Evolutionary conservation across 2,888 invertebrate genomes (phyloP), one percentile per base, ranked within the genome.

Genomic region (Tipula vernalis): DNA sequence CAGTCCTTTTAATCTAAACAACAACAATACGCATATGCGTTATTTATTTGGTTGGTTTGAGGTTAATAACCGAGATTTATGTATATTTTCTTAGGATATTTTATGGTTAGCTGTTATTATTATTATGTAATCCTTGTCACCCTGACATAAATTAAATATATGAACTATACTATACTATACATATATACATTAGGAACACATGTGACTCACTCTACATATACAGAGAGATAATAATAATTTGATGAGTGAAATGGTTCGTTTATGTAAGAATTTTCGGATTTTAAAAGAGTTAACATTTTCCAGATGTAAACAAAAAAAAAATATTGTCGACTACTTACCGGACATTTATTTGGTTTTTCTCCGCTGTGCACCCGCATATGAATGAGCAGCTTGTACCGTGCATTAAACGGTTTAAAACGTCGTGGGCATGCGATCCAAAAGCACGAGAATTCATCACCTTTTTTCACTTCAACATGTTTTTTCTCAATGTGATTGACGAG

Each of bases 331-430:
- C n/a, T 41, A 95, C 97, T 96, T 93, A 99, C 99, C 91, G 97
- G 96, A 92, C 99, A 99, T 91, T 97, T 96, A 91, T 99, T 98
- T 0, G 99, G 99, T 90, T 99, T 99, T 90, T 99, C 99, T 4
- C 99, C 99, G 28, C 98, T 98, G 91, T 99, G 99, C 0, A 99
- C 96, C 15, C 99, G 92, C 98, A 99, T 98, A 90, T 99, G 98
- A 86, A 97, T 99, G 71, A 99, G 94, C 83, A 99, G 93, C 91
- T 99, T 99, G 93, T 99, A 99, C 88, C 99, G 94, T 0, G 99
- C 99, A 92, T 99, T 99, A 93, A 99, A 99, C 0, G 98, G 98
- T 87, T 98, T 95, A 15, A 95, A 95, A 88, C 96, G 94, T 87
- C 98, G 92, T 0, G 97, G 96, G 91, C 99, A 99, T n/a, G 96